Conservation (phyloP, 2,888 invertebrate genomes). For the Hirtodrosophila confusa region DNA sequence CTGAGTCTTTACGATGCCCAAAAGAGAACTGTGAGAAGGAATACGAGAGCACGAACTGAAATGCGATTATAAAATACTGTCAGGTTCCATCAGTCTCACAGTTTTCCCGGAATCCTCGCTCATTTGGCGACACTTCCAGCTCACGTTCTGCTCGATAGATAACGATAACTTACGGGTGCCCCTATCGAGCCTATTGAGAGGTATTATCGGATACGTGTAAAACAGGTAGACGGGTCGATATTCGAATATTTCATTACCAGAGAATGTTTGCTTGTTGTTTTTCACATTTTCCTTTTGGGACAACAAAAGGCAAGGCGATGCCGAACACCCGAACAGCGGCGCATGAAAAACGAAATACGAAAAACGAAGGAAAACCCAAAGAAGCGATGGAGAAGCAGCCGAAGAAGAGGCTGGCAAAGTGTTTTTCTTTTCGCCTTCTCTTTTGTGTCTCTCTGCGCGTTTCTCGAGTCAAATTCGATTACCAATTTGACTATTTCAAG, state of each 20-base stretch:
- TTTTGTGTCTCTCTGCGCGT: slow-evolving; percentile 22
- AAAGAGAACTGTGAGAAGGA: too few relatives aligned
- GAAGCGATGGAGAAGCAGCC: slow-evolving; percentile 9
- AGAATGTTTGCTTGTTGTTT: slow-evolving; percentile 52
- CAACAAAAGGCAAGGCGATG: slow-evolving; percentile 14
- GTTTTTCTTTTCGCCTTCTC: slow-evolving; percentile 44
- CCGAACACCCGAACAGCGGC: slow-evolving; percentile 13
- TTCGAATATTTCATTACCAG: slow-evolving; percentile 35
- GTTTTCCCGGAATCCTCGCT: slow-evolving; percentile 44
- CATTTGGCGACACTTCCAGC: slow-evolving; percentile 51
- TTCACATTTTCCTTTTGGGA: slow-evolving; percentile 46
- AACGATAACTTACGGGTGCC: slow-evolving; percentile 26
- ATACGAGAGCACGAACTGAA: slow-evolving; percentile 5
- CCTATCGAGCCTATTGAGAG: slow-evolving; percentile 31
- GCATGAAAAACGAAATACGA: slow-evolving; percentile 26
- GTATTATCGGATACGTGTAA: slow-evolving; percentile 35
- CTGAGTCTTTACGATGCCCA: slow-evolving; percentile 12
- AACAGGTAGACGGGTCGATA: slow-evolving; percentile 60
- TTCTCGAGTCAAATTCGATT: slow-evolving; percentile 55
- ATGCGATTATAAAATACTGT: slow-evolving; percentile 14
- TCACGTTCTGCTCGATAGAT: slow-evolving; percentile 50
- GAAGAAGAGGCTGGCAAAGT: slow-evolving; percentile 33
- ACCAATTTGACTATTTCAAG: slow-evolving; percentile 76
- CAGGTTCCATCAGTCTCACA: slow-evolving; percentile 9
- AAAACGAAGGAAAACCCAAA: slow-evolving; percentile 17